A percentile compares a stretch with the other conserved stretches of the same genome.
Evolutionary conservation across 2,113 vertebrate genomes (phyloP).

Genomic region (Nycticorax nycticorax): DNA sequence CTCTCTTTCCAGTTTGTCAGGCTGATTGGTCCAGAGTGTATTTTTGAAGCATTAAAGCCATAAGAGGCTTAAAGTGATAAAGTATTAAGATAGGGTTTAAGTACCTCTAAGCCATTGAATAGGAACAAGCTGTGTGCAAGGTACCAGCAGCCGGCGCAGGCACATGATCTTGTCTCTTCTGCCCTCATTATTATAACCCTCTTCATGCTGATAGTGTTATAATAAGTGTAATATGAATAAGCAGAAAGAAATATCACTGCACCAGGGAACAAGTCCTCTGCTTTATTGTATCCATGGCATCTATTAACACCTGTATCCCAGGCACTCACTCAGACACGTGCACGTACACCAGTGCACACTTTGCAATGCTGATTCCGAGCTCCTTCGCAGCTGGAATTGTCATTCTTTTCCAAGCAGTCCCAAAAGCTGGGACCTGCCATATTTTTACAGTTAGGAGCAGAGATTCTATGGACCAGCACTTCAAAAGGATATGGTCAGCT

Average conservation of each 20-base stretch:
- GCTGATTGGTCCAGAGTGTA: neutral
- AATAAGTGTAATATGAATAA: conserved; percentile 34
- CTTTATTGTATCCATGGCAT: conserved; percentile 6
- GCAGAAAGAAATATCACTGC: neutral
- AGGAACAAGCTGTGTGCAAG: conserved; percentile 33
- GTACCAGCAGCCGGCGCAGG: neutral
- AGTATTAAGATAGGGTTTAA: conserved; percentile 6
- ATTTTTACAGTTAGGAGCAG: neutral
- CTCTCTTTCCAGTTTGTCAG: neutral
- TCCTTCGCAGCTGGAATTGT: neutral
- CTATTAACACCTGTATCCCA: neutral
- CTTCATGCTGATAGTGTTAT: neutral
- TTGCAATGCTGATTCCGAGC: neutral
- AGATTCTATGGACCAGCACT: neutral
- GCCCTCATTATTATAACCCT: conserved; percentile 24
- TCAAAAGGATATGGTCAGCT: neutral
- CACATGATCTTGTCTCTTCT: conserved; percentile 32
- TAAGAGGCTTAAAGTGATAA: conserved; percentile 47
- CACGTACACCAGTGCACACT: neutral
- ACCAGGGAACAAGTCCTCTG: neutral
- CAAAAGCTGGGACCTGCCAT: neutral
- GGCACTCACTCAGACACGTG: neutral
- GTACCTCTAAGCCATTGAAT: conserved; percentile 21
- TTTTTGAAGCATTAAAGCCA: conserved; percentile 13
- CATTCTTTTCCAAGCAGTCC: neutral